Evolutionary conservation across 2,797 vertebrate species (phyloP).

Genomic region (Tokudaia muenninki): DNA sequence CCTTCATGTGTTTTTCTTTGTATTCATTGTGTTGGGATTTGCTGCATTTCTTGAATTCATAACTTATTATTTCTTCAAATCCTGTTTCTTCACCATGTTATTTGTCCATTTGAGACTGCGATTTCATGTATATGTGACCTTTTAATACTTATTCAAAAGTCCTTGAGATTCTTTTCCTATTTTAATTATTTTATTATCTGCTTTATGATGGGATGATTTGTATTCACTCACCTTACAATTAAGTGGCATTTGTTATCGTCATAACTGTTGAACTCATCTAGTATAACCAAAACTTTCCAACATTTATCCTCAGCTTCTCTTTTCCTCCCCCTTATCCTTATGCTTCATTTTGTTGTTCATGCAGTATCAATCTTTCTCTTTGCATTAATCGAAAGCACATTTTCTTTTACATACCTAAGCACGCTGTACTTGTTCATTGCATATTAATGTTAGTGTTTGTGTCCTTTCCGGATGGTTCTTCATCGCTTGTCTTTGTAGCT

Average conservation of each 20-base stretch:
- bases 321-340: background rate
- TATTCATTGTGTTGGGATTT: conserved; percentile 20
- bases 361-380: background rate
- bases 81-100: conserved; percentile 6
- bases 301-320: conserved; percentile 29
- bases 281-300: background rate
- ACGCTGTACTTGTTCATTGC: background rate
- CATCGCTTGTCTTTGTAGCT: background rate
- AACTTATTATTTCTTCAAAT: conserved; percentile 38
- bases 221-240: conserved; percentile 35
- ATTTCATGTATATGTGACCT: background rate
- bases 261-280: background rate
- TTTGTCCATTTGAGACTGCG: conserved; percentile 8
- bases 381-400: background rate
- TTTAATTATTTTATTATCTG: conserved; percentile 35
- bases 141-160: background rate
- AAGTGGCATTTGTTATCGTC: background rate
- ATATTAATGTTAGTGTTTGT: background rate
- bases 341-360: background rate
- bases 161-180: background rate
- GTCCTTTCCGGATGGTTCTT: conserved; percentile 5
- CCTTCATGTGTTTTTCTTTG: background rate
- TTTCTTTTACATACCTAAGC: conserved; percentile 42
- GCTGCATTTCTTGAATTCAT: conserved; percentile 1
- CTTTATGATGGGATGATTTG: conserved; percentile 17